Evolutionary conservation across 2,113 vertebrate genomes (phyloP), one percentile per base, ranked within the genome.

Genomic region (Tragelaphus scriptus): DNA sequence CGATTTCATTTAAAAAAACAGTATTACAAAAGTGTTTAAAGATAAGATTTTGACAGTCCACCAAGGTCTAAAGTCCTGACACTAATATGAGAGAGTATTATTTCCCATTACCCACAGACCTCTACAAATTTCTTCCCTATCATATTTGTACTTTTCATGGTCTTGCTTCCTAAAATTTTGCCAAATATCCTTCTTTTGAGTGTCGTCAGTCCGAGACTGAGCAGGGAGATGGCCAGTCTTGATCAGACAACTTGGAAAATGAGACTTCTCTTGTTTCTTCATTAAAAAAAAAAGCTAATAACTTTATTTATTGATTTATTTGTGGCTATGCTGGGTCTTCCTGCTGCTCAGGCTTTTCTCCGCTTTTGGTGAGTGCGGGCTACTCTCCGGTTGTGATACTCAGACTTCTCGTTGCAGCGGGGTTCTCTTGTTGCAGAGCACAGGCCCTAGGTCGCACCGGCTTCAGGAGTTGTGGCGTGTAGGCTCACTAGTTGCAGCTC

Each of bases 101-200:
- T 32, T 80, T 81, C 49, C 61, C 13, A 14, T 49, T 81, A 32
- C 7, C 15, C 17, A 32, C 6, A 91, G 51, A 40, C 13, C 28
- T 58, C 55, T 13, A 85, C 55, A 68, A 53, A 93, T 91, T 96
- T 47, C 30, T 81, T 65, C 91, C 77, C 44, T n/a, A 1, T 77
- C 4, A 82, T 79, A 81, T n/a, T 96, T 96, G 53, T 96, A 59
- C 59, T 16, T 97, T 94, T 94, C 49, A 65, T 56, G 92, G 55
- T 88, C 86, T 88, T 61, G 6, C 36, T 91, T 53, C 26, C 51
- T 79, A 75, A 93, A 92, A 81, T 85, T 86, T 95, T 87, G 9
- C 81, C 56, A 87, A 1, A 30, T 85, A 28, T 0, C 44, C 26
- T 71, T 95, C 32, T 44, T 93, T 71, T 90, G 88, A 56, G 30